Base-by-base conservation (phyloP, 1,140 invertebrate genomes). In the Leguminivora glycinivorella region DNA sequence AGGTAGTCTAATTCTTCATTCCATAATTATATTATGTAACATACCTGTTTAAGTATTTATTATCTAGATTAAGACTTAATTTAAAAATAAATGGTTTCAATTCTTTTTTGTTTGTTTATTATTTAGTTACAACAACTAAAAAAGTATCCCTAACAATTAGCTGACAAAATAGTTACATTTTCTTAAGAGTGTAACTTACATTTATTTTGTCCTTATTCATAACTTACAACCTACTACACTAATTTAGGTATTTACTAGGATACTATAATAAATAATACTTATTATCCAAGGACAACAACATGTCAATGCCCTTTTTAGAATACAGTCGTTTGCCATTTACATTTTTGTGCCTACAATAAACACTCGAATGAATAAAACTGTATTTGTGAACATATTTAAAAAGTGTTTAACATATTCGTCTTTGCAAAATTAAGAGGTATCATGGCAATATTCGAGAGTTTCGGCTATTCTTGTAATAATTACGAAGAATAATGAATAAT, bases 191-290 rank as follows among this genome's bases (percentile, higher is more conserved):
- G n/a, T 38, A 19, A 31, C 38, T 38, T 67, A 40, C 12, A n/a
- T 26, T 38, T n/a, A 22, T 12, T 40, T n/a, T 43, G 14, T 67
- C n/a, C 31, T 67, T 19, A 43, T 1, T 4, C 38, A n/a, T n/a
- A 43, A 68, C 19, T 67, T 31, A 70, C 7, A 34, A 56, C 25
- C 24, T n/a, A 56, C 58, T 25, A 22, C 25, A 22, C 71, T 72
- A 66, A 69, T 70, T 31, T 70, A 67, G 12, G 22, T 73, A 63
- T 40, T 73, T 34, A 69, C 63, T 73, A 34, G 22, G 38, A 17
- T 38, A 70, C 68, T 70, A 68, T 58, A 73, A 73, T 73, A 73
- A 73, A 73, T 73, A 73, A 73, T 56, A 17, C 72, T 70, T 73
- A 73, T 47, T 6, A 52, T 52, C 9, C 47, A 52, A 52, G n/a